Base-by-base conservation (phyloP, 2,888 invertebrate species). In the Zelleria hepariella region DNA sequence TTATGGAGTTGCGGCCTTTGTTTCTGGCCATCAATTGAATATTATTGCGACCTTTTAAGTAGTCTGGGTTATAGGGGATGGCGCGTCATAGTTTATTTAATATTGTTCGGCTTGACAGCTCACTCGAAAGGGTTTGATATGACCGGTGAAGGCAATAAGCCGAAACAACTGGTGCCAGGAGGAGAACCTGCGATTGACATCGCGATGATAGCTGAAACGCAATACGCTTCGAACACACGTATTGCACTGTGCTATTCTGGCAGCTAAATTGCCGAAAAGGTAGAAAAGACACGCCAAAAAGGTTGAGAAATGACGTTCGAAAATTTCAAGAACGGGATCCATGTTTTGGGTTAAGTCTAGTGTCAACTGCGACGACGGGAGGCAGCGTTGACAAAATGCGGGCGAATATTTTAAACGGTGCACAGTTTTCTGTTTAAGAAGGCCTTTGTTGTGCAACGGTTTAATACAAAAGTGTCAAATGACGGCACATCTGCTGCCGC, bases 381-480 rank as follows among this genome's bases (percentile, higher is more conserved):
- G 47, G 32, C n/a, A 42, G 47, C 66, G 71, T 74, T 75, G 76
- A 79, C 79, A 75, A 76, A 81, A 87, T 88, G 85, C 87, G 87
- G 88, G 87, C 80, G 70, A 80, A 78, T 78, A 79, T 81, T 77
- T 78, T 77, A 78, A 81, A 77, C 83, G 82, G 75, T 82, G 81
- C 78, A 86, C 86, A 84, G 82, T 86, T 86, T 87, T 86, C 83
- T 86, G 80, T 80, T 83, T 81, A 86, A 86, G 86, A 84, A 80
- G 81, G 80, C 83, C 82, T 82, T 88, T 88, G 87, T 87, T 86
- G 88, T 88, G 87, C 88, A 88, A 88, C 83, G 83, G 82, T 82
- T 83, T 88, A 87, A 86, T 88, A 88, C 88, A 88, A 86, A 88
- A 88, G 88, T 88, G 88, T 88, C 87, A 85, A 88, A 88, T 88